Percentiles rank a stretch among this genome's conserved stretches.
phyloP scores from a whole-genome alignment of 2,113 vertebrate genomes.

The Cavia aperea region DNA sequence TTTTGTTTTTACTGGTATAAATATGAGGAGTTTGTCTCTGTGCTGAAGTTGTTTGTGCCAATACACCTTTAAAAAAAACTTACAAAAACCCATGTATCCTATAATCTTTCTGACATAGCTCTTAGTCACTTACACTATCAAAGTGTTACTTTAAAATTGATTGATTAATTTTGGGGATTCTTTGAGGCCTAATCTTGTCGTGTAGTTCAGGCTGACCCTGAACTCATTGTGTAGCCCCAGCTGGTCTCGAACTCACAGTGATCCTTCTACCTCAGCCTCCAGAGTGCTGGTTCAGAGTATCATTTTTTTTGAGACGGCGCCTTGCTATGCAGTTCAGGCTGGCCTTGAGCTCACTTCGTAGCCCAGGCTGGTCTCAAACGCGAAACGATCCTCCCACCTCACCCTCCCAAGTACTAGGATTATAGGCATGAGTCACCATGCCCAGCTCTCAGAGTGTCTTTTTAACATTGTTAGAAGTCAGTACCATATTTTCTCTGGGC shows the following conservation, averaged over 20 bases:
- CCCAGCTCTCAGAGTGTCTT: background rate
- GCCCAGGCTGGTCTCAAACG: too few relatives aligned
- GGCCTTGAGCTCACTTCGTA: too few relatives aligned
- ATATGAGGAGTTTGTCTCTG: slow-evolving; percentile 25
- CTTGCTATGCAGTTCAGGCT: too few relatives aligned
- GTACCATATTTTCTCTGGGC: background rate
- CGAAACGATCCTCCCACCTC: too few relatives aligned
- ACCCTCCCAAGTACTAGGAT: too few relatives aligned
- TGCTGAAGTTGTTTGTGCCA: slow-evolving; percentile 4
- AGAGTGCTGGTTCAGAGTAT: background rate
- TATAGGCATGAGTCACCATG: too few relatives aligned
- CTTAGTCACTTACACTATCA: background rate
- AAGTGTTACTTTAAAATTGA: background rate
- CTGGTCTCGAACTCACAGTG: background rate
- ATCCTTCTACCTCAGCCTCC: background rate
- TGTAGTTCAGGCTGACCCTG: background rate
- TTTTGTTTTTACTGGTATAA: slow-evolving; percentile 6
- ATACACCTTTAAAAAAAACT: background rate
- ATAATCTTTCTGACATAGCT: background rate
- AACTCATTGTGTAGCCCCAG: background rate
- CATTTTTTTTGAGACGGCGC: too few relatives aligned
- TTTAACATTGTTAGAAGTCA: background rate
- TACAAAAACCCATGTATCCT: background rate
- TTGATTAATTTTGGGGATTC: background rate
- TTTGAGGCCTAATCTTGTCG: background rate